These are phyloP conservation scores for Xyrauchen texanus DNA, from an alignment of 2,113 vertebrate genomes.

Conservation along the genomic window DNA sequence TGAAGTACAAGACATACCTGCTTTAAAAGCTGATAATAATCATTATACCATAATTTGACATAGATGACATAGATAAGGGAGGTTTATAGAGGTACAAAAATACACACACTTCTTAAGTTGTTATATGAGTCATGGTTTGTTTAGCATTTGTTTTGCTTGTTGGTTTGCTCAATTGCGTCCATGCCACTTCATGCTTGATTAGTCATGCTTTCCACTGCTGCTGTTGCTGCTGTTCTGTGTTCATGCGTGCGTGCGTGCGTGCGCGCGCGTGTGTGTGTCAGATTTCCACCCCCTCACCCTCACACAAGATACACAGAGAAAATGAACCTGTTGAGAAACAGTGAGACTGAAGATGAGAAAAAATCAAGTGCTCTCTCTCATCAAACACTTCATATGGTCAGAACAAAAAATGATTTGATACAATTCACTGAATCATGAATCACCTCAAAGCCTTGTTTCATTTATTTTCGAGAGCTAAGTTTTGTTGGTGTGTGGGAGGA, in stretches of 20 bases:
- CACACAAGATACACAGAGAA: neutral
- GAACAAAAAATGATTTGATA: neutral
- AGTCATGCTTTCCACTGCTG: conserved; percentile 24
- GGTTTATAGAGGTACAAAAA: neutral
- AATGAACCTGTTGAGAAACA: conserved; percentile 9
- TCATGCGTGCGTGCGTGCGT: no score
- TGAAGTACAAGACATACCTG: neutral
- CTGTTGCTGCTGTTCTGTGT: neutral
- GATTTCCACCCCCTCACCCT: conserved; percentile 22
- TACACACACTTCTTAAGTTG: neutral
- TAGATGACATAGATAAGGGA: neutral
- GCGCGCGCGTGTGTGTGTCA: neutral
- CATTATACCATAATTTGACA: neutral
- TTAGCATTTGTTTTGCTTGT: conserved; percentile 38
- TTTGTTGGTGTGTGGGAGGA: neutral
- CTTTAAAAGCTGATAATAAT: neutral
- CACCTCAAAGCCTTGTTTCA: neutral
- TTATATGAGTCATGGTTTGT: conserved; percentile 33
- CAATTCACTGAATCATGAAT: neutral
- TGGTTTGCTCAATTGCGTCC: conserved; percentile 1
- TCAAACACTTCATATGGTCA: neutral
- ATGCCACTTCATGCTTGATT: conserved; percentile 37
- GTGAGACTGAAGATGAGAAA: neutral
- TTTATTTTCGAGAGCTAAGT: neutral
- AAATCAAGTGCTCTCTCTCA: no score